Base-by-base conservation (phyloP, 2,888 invertebrate genomes). In the Imbricaverruca yamaguchii region DNA sequence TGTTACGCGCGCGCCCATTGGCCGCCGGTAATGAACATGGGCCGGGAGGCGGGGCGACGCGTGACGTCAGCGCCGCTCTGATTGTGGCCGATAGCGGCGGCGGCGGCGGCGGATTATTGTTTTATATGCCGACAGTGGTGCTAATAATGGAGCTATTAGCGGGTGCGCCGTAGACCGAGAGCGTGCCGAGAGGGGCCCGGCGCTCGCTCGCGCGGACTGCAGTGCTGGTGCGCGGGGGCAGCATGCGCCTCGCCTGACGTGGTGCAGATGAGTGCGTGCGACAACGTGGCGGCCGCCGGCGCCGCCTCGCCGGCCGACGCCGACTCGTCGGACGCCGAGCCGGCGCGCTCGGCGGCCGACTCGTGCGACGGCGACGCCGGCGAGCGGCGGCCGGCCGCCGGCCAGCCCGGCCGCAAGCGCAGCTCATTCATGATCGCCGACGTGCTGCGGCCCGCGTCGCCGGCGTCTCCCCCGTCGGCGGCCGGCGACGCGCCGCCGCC, bases 341-440 rank as follows among this genome's bases (percentile, higher is more conserved):
- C 59, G 59, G 59, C 59, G 12, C 12, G 59, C 59, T 13, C 59
- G 59, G 59, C 59, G 59, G 59, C 59, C 12, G 59, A 15, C 59
- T 59, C 59, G 12, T 59, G 59, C 59, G 59, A 59, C 59, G 59
- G 59, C 59, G 59, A 59, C 59, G 15, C 59, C 59, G 59, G 15
- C 59, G 12, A 59, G 0, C 59, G 12, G 12, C 59, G 15, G 59
- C 15, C 59, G 59, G 59, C 59, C 59, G 59, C 59, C 39, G 39
- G 12, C 59, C 59, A 59, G 2, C 59, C 15, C 59, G 59, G 59
- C 59, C 59, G 59, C 59, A 74, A 74, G 21, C 79, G 79, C 79
- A 57, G 79, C 57, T 79, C 79, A 23, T 79, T 79, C 79, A 79
- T 79, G 79, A 79, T 79, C 57, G 79, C 79, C 57, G 79, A 79